Base-by-base conservation (phyloP, 2,797 vertebrate genomes). In the Pygocentrus nattereri region DNA sequence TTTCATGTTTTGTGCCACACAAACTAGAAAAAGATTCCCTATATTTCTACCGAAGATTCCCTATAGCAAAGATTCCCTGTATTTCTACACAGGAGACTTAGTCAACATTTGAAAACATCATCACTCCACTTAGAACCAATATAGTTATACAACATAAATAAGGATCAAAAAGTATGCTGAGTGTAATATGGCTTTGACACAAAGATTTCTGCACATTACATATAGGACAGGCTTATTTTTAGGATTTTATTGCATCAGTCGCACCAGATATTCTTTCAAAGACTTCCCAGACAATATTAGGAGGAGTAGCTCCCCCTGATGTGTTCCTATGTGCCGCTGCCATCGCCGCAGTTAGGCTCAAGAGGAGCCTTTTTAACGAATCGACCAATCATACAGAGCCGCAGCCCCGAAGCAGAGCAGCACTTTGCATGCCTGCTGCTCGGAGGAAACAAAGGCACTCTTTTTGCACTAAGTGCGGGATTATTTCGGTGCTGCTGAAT, bases 401-500 rank as follows among this genome's bases (percentile, higher is more conserved):
- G 54, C 52, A 59, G 27, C 13, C 27, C 44, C 15, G 69, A 31
- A 34, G 34, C 68, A 58, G 68, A 74, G 56, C 30, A 49, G 25
- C 59, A 52, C 50, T 78, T 41, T 74, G 61, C 52, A 59, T 68
- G 64, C 61, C 61, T 59, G 69, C 70, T 27, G 69, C 76, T 78
- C 58, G 44, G 44, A 56, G 76, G 73, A 79, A 83, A 84, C 52
- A 76, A 81, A 67, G 64, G 49, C 56, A 23, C 52, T 47, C 15
- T 23, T 83, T 76, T 69, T 75, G 41, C 50, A n/a, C 5, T 59
- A 67, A 77, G 82, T 27, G 67, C 70, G 67, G 54, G 34, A 80
- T 83, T 82, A 82, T 76, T 82, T 84, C 30, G n/a, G 47, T 21
- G n/a, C 23, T 68, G 38, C 41, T 85, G 76, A 84, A 83, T 85